Percentiles rank a stretch among this genome's conserved stretches.
Conservation (phyloP, 64 coral and sea anemone genomes). For the Montipora foliosa region DNA sequence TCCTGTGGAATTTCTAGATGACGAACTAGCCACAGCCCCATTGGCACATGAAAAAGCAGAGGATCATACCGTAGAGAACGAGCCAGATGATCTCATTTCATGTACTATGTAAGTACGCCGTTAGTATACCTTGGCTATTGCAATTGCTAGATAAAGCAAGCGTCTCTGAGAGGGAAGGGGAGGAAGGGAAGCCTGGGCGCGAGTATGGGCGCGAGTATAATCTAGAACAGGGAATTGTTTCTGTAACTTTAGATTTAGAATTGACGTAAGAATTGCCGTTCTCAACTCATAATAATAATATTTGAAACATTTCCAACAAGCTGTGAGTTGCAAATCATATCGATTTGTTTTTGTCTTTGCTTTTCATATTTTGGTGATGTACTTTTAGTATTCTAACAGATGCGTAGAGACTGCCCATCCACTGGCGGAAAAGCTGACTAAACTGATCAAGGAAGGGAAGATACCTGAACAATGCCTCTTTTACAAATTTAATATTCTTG, state of each 20-base stretch:
- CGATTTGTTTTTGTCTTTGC: no score
- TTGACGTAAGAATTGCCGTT: no score
- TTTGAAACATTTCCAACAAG: no score
- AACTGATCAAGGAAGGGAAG: no score
- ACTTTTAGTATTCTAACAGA: constrained; percentile 11
- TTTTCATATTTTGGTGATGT: no score
- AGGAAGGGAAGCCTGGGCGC: neutral
- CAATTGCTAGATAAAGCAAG: constrained; percentile 23
- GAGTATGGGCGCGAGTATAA: neutral
- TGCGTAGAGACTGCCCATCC: constrained; percentile 53
- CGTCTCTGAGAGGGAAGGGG: neutral
- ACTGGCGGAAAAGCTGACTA: neutral
- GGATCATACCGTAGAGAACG: constrained; percentile 44
- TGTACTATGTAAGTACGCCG: no score
- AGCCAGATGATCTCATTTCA: neutral
- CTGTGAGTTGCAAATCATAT: no score
- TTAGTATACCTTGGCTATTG: constrained; percentile 46
- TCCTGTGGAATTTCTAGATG: constrained; percentile 12
- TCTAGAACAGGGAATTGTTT: no score
- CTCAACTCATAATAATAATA: no score
- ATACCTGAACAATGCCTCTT: no score
- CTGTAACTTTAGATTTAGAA: no score
- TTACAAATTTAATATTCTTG: no score
- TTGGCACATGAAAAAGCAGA: constrained; percentile 38
- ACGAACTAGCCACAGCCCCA: constrained; percentile 35